Evolutionary conservation across 2,888 invertebrate genomes (phyloP), one percentile per base, ranked within the genome.

Genomic region (Prosopocoilus inquinatus): DNA sequence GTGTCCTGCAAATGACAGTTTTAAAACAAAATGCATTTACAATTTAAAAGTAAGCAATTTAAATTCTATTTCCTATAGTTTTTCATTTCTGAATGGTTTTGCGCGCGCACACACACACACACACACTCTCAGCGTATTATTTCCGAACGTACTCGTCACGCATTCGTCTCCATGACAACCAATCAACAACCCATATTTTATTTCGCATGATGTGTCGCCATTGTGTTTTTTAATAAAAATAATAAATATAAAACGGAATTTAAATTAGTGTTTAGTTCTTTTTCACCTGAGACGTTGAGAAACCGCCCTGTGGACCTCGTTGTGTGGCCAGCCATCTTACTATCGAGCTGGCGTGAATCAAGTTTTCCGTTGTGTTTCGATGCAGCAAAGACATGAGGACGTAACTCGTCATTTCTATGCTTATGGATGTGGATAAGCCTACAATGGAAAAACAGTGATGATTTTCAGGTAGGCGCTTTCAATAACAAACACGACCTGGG

Each of bases 311-410:
- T 2, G 84, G 77, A 55, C 84, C 84, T 39, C 87, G 78, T 67
- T 89, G 87, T 1, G 84, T 80, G 4, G 86, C 81, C 46, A 93
- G 78, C 91, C 91, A 92, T 52, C 86, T 82, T 0, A 88, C 80
- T 1, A 88, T 85, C 8, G 84, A 82, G 43, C 85, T 74, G 1
- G 83, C 83, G 46, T 80, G 78, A 0, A 81, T 75, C 58, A 82
- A 76, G 68, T 83, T 81, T 12, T 75, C 73, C 12, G 78, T 74
- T 0, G 79, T 80, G 1, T 81, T 80, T 50, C 82, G 69, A 39
- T 79, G 72, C 1, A 81, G 67, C 61, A 87, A 73, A 0, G 87
- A 80, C 2, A 88, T 75, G 9, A 89, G 75, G 0, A 81, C 86
- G 69, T 89, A 89, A 0, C 84, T 81, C 0, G 88, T 87, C 60